Percentiles rank a stretch among this genome's conserved stretches.
These are phyloP conservation scores for Fistularia tabacaria DNA, from an alignment of 2,797 vertebrate species.

Conservation along the genomic window DNA sequence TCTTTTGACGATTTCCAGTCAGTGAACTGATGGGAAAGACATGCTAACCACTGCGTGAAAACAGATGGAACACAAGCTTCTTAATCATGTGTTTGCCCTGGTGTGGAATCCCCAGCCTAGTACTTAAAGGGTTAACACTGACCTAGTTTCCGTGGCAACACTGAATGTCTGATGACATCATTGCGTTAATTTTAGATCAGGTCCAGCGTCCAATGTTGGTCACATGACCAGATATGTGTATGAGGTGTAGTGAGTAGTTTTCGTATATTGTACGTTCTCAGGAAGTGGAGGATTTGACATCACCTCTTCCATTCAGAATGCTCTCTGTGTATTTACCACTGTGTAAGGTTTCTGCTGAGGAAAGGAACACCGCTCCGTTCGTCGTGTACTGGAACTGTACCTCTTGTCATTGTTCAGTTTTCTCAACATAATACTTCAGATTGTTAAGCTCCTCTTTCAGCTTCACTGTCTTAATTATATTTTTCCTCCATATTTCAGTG, in stretches of 20 bases:
- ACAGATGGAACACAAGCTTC: constrained; percentile 46
- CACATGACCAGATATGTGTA: constrained; percentile 51
- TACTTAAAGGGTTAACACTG: constrained; percentile 70
- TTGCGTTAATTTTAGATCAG: constrained; percentile 71
- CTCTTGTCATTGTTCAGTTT: constrained; percentile 4
- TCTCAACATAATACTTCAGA: not conserved
- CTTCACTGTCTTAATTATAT: too few species aligned
- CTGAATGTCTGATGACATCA: constrained; percentile 75
- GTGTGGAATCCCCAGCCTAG: constrained; percentile 58
- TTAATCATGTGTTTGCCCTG: constrained; percentile 37
- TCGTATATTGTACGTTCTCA: constrained; percentile 37
- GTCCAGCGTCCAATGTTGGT: constrained; percentile 53
- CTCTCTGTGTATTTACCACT: constrained; percentile 42
- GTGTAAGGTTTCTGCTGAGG: constrained; percentile 48
- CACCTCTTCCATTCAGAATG: constrained; percentile 56
- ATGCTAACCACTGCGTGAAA: constrained; percentile 10
- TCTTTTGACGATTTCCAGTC: constrained; percentile 19
- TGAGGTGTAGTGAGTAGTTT: constrained; percentile 32
- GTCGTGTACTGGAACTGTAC: not conserved
- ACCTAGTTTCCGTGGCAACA: constrained; percentile 79
- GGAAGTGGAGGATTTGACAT: constrained; percentile 71
- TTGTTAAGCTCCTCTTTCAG: not conserved
- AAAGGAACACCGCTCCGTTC: constrained; percentile 12
- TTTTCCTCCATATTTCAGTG: too few species aligned
- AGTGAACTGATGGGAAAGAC: constrained; percentile 7